Conservation (phyloP, 2,113 vertebrate species). For the Prionailurus bengalensis region DNA sequence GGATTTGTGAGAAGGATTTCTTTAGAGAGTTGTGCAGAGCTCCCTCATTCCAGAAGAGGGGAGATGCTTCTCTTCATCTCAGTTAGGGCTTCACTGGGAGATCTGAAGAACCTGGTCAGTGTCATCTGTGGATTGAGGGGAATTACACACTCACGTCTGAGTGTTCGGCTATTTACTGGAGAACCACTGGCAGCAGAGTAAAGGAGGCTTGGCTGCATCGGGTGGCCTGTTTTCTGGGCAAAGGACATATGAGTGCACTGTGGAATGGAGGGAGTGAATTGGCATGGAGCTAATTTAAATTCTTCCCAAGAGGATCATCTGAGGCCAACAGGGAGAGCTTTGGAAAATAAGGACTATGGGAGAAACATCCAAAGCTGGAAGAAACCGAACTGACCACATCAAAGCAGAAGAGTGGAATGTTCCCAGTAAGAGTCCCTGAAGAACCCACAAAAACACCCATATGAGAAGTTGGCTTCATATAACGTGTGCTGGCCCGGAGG, state of each 20-base stretch:
- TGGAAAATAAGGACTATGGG: not conserved
- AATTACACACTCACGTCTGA: not conserved
- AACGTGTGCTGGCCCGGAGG: too few relatives aligned
- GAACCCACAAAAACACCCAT: not conserved
- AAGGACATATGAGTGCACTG: not conserved
- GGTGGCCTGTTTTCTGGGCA: not conserved
- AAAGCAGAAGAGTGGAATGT: not conserved
- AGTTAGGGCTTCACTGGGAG: not conserved
- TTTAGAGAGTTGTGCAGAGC: not conserved
- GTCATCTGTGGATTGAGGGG: not conserved
- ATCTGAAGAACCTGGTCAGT: too few relatives aligned
- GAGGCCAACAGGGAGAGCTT: not conserved
- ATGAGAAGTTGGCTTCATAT: not conserved
- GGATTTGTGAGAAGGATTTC: not conserved
- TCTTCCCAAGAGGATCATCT: not conserved
- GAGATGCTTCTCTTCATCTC: too few relatives aligned
- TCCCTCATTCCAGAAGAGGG: not conserved
- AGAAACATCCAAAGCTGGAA: not conserved
- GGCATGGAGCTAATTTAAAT: not conserved
- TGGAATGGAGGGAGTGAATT: not conserved
- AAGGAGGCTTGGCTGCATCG: not conserved
- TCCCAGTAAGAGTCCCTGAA: not conserved
- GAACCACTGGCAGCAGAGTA: not conserved
- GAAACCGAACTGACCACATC: not conserved
- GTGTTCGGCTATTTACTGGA: not conserved